phyloP scores from a whole-genome alignment of 2,888 invertebrate species.

The Zygaena filipendulae region DNA sequence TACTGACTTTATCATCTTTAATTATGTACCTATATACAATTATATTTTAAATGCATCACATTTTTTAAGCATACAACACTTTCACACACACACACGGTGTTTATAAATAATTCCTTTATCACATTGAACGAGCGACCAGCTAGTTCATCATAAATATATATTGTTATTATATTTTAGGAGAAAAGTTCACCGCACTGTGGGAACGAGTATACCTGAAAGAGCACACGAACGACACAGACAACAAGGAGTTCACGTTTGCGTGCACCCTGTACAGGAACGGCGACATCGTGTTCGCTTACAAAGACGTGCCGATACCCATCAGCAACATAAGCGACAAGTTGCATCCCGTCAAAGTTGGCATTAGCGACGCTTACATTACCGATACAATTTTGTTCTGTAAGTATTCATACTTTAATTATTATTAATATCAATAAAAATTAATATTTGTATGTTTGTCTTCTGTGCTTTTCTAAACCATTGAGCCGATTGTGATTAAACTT shows the following conservation, averaged over 20 bases:
- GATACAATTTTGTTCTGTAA: slow-evolving; percentile 87
- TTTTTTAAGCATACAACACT: too few relatives aligned
- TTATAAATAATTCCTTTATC: too few relatives aligned
- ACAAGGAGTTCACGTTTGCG: slow-evolving; percentile 89
- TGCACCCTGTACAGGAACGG: slow-evolving; percentile 87
- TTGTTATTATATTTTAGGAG: too few relatives aligned
- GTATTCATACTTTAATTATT: slow-evolving; percentile 37
- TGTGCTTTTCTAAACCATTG: too few relatives aligned
- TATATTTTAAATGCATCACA: too few relatives aligned
- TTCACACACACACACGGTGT: too few relatives aligned
- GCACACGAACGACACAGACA: slow-evolving; percentile 71
- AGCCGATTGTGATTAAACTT: too few relatives aligned
- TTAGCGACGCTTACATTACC: slow-evolving; percentile 97
- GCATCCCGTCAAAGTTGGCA: slow-evolving; percentile 97
- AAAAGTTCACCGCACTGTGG: slow-evolving; percentile 95
- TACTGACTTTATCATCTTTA: too few relatives aligned
- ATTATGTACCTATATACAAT: too few relatives aligned
- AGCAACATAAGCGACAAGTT: slow-evolving; percentile 81
- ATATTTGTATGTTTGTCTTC: too few relatives aligned
- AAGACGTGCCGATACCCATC: slow-evolving; percentile 81
- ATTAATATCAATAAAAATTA: not conserved
- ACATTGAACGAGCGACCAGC: too few relatives aligned
- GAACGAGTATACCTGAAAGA: slow-evolving; percentile 90
- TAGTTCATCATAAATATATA: too few relatives aligned
- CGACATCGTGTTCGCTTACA: slow-evolving; percentile 93